Percentiles rank a stretch among this genome's conserved stretches.
phyloP scores from a whole-genome alignment of 2,113 vertebrate species.

The Fregetta grallaria region DNA sequence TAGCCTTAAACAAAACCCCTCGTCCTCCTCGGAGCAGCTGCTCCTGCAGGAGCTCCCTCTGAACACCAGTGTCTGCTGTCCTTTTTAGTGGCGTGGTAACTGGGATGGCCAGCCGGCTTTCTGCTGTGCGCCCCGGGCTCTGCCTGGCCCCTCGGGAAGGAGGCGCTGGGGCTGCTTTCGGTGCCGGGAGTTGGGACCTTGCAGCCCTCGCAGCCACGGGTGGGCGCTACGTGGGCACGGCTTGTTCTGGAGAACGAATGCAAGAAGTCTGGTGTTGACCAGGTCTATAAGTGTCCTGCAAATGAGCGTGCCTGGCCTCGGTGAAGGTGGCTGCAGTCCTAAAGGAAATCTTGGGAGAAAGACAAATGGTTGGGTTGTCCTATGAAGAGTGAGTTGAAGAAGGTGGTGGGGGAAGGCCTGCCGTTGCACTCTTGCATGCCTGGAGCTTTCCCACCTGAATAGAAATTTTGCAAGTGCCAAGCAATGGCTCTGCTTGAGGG shows the following conservation, averaged over 20 bases:
- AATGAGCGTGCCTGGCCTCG: not conserved
- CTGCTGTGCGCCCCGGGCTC: not conserved
- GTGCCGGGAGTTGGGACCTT: not conserved
- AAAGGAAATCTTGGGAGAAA: not conserved
- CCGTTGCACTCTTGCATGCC: accelerated
- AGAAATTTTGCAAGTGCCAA: not conserved
- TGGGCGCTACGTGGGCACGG: accelerated
- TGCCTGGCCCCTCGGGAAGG: not conserved
- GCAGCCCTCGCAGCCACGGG: no score
- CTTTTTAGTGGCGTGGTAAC: not conserved
- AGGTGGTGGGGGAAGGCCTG: not conserved
- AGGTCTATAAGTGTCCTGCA: not conserved
- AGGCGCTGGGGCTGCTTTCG: not conserved
- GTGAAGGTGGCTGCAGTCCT: no score
- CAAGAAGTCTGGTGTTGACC: not conserved
- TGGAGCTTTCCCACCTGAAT: not conserved
- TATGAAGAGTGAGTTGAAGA: not conserved
- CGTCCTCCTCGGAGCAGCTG: not conserved
- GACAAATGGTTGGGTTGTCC: not conserved
- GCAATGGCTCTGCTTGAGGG: not conserved
- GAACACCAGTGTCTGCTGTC: accelerated
- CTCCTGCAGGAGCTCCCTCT: not conserved
- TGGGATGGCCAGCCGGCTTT: accelerated
- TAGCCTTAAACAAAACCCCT: not conserved
- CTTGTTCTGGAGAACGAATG: not conserved